Base-by-base conservation (phyloP, 2,888 invertebrate genomes). In the Oxyteleia sp. region DNA sequence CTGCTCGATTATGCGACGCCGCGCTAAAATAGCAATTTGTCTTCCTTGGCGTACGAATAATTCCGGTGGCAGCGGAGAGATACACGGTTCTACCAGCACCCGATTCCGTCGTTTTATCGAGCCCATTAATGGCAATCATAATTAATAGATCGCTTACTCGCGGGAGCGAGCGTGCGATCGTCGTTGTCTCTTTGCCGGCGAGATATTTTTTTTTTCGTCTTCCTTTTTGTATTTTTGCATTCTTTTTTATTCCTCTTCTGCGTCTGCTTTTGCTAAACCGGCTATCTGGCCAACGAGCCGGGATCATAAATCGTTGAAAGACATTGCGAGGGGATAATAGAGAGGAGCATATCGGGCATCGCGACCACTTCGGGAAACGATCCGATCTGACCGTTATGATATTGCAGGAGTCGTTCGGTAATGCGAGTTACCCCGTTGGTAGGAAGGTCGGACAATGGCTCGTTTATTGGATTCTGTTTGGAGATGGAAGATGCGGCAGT, bases 11-110 rank as follows among this genome's bases (percentile, higher is more conserved):
- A 83, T 79, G 83, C 79, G 79, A 61, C 83, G 79, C 66, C 79
- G 81, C 63, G 81, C 81, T 76, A 84, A 84, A 81, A 81, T 71
- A 72, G 76, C 84, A 84, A 84, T 81, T 84, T 84, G 84, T 84
- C 76, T 81, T 80, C 41, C 84, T 76, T 45, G 76, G 41, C 59
- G 41, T 47, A 81, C 81, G 80, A 84, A 84, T 84, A 84, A 84
- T 81, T 84, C 80, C 80, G 80, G 80, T 79, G 75, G 83, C 83
- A 78, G 59, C 18, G 41, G 10, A 8, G 11, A 59, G 64, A 75
- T 76, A 66, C 71, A 51, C 68, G 64, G 57, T 69, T 69, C 53
- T 61, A 61, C 64, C 74, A 72, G 80, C 80, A 75, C 84, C 84
- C 84, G 79, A 80, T 84, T 75, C 79, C 83, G 83, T 59, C 83